Evolutionary conservation across 1,140 invertebrate genomes (phyloP), one percentile per base, ranked within the genome.

Genomic region (Zaprionus gabonicus): DNA sequence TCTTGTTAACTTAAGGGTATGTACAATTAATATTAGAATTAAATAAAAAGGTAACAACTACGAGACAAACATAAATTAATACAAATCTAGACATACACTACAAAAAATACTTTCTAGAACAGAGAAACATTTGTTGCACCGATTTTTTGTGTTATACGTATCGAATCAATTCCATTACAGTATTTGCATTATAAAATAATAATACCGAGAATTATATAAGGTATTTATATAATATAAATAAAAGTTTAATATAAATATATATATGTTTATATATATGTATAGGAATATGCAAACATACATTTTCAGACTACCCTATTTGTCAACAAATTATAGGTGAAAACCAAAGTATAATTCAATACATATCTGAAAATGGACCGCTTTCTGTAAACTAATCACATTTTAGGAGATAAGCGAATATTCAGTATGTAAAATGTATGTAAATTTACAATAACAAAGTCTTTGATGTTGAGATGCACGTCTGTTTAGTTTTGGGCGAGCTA

Each of bases 141-240:
- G 28, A 46, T 76, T 65, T 20, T 58, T 57, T 63, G 62, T 36
- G 67, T 46, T 46, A 46, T 17, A 72, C 57, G 36, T 70, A 75
- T 88, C 86, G 41, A 76, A 76, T 88, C 86, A 91, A 85, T 91
- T 90, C 81, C 85, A 82, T 79, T 78, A 66, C 68, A 90, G 69
- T 73, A 73, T 71, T 76, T 55, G 59, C 69, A 76, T 84, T 80
- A 85, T 66, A 91, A 85, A 83, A 79, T 85, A 90, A 88, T 88
- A 88, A 88, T 88, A 88, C 85, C 86, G 71, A 80, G 38, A 73
- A 90, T 80, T 81, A 90, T 70, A 76, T 71, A 72, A 70, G 70
- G 65, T 73, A 78, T 70, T 66, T 69, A 67, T 78, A 78, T 59
- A 55, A 46, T 72, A 71, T 71, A 72, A 58, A 78, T 69, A 82